These are phyloP conservation scores for Hesperia comma DNA, from an alignment of 2,888 invertebrate species.

Conservation along the genomic window DNA sequence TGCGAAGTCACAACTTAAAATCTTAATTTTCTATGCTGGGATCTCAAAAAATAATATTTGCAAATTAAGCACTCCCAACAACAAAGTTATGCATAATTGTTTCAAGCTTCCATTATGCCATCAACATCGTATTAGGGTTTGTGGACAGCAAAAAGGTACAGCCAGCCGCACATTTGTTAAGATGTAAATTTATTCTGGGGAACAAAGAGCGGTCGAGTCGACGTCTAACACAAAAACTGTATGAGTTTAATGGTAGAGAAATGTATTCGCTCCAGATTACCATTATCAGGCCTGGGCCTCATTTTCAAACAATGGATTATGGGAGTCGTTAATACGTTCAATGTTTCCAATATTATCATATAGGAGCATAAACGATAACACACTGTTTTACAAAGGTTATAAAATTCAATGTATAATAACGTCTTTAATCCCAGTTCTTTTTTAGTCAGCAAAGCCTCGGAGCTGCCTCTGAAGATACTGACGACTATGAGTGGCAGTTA, in stretches of 20 bases:
- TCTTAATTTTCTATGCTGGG: not conserved
- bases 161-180: conserved; percentile 66
- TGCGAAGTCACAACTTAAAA: not conserved
- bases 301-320: conserved; percentile 25
- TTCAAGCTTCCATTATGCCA: conserved; percentile 62
- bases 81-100: conserved; percentile 47
- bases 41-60: conserved; percentile 27
- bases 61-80: conserved; percentile 28
- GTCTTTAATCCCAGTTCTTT: too few relatives aligned
- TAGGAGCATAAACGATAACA: not conserved
- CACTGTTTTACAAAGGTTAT: too few relatives aligned
- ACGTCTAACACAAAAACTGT: conserved; percentile 66
- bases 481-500: too few relatives aligned
- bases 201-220: conserved; percentile 62
- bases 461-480: too few relatives aligned
- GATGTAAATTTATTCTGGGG: conserved; percentile 78
- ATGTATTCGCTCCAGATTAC: conserved; percentile 63
- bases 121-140: conserved; percentile 68
- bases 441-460: too few relatives aligned
- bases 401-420: too few relatives aligned
- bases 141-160: conserved; percentile 64
- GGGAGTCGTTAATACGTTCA: conserved; percentile 5
- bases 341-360: conserved; percentile 13
- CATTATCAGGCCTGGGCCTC: conserved; percentile 26
- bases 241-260: conserved; percentile 62